phyloP scores from a whole-genome alignment of 2,797 vertebrate species.

The Molossus molossus region DNA sequence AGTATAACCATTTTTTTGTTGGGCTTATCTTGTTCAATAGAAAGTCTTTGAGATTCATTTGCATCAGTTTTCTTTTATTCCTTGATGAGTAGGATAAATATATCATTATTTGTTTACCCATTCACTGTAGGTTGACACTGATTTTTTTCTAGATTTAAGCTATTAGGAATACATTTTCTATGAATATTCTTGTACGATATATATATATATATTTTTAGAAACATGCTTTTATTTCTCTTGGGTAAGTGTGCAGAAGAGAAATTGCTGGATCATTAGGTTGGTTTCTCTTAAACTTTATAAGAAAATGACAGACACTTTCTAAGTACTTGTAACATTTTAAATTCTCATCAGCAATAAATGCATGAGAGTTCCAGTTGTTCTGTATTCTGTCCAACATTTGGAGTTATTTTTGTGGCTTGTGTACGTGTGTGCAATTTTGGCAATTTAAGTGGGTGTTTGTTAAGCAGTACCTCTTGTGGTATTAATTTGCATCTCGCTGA shows the following conservation, averaged over 20 bases:
- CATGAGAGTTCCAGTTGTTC: not conserved
- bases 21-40: not conserved
- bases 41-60: not conserved
- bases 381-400: not conserved
- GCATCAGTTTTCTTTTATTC: not conserved
- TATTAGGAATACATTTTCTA: not conserved
- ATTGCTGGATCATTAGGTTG: not conserved
- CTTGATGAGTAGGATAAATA: not conserved
- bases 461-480: not conserved
- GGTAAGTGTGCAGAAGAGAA: not conserved
- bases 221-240: not conserved
- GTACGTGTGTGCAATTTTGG: not conserved
- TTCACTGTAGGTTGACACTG: not conserved
- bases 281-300: slow-evolving; percentile 25
- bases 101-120: slow-evolving; percentile 3
- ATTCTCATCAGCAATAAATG: not conserved
- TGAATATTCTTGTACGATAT: not conserved
- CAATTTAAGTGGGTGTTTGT: not conserved
- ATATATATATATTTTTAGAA: not conserved
- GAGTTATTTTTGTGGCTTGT: not conserved
- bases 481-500: not conserved
- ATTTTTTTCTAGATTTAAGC: not conserved
- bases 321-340: not conserved
- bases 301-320: slow-evolving; percentile 48
- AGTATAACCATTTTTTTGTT: not conserved